phyloP scores from a whole-genome alignment of 2,113 vertebrate species.

The Engystomops pustulosus region DNA sequence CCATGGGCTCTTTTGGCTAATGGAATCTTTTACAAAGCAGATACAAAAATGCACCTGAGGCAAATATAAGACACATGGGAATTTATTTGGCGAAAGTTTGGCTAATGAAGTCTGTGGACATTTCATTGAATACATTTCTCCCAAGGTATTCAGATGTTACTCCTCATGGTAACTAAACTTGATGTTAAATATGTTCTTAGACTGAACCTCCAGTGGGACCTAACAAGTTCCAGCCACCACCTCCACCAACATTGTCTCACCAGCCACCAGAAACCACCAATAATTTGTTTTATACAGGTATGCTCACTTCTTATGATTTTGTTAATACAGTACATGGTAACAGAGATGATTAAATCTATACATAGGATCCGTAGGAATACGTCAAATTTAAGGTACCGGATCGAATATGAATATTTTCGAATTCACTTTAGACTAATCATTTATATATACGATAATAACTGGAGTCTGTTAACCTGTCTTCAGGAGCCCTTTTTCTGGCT shows the following conservation, averaged over 20 bases:
- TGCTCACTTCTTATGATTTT: not conserved
- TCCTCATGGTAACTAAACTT: not conserved
- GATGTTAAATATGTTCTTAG: slow-evolving; percentile 62
- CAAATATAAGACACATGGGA: not conserved
- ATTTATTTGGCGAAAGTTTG: not conserved
- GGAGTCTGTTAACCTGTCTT: too few species aligned
- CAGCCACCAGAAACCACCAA: slow-evolving; percentile 53
- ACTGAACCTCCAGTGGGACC: not conserved
- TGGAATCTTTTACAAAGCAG: not conserved
- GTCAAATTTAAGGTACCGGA: too few species aligned
- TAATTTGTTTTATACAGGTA: slow-evolving; percentile 66
- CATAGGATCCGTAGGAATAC: too few species aligned
- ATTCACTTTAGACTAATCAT: too few species aligned
- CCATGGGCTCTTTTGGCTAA: not conserved
- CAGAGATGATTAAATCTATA: too few species aligned
- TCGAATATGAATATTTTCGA: too few species aligned
- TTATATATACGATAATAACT: too few species aligned
- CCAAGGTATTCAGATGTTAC: not conserved
- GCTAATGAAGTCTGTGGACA: not conserved
- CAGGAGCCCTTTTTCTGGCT: too few species aligned
- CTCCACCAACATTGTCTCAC: slow-evolving; percentile 36
- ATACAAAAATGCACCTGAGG: not conserved
- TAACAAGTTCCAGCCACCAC: not conserved
- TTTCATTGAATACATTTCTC: not conserved
- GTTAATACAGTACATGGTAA: too few species aligned